Percentiles rank a stretch among this genome's conserved stretches.
phyloP scores from a whole-genome alignment of 1,140 invertebrate genomes.

The Drosophila nikananu region DNA sequence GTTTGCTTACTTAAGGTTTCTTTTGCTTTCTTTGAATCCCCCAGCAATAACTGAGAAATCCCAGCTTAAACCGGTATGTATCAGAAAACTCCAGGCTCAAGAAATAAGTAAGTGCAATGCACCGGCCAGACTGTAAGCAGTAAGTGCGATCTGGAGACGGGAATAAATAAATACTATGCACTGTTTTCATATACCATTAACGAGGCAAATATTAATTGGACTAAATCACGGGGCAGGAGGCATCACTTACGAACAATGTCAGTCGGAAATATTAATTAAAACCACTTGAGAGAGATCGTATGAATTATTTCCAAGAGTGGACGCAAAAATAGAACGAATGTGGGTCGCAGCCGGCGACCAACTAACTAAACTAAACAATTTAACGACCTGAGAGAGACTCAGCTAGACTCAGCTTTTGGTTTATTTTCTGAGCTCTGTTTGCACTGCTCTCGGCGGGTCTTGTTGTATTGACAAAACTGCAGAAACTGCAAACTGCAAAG shows the following conservation, averaged over 20 bases:
- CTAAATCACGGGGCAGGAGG: conserved; percentile 40
- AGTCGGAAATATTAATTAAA: conserved; percentile 75
- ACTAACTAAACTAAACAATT: conserved; percentile 64
- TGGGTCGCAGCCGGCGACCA: conserved; percentile 61
- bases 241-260: conserved; percentile 40
- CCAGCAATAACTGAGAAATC: conserved; percentile 21
- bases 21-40: conserved; percentile 18
- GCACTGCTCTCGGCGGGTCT: conserved; percentile 35
- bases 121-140: conserved; percentile 41
- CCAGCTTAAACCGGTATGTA: conserved; percentile 48
- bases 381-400: conserved; percentile 22
- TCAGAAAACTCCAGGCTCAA: conserved; percentile 35
- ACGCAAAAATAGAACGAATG: conserved; percentile 65
- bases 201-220: conserved; percentile 53
- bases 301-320: conserved; percentile 35
- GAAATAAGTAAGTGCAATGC: conserved; percentile 63
- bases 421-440: conserved; percentile 46
- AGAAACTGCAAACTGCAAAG: conserved; percentile 28
- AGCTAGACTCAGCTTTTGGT: conserved; percentile 8
- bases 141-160: conserved; percentile 34
- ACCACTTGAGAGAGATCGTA: conserved; percentile 44
- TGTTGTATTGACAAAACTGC: conserved; percentile 80
- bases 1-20: conserved; percentile 37
- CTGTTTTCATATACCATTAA: neutral
- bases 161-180: conserved; percentile 5